Conservation (phyloP, 1,140 invertebrate species). For the Drosophila insularis region DNA sequence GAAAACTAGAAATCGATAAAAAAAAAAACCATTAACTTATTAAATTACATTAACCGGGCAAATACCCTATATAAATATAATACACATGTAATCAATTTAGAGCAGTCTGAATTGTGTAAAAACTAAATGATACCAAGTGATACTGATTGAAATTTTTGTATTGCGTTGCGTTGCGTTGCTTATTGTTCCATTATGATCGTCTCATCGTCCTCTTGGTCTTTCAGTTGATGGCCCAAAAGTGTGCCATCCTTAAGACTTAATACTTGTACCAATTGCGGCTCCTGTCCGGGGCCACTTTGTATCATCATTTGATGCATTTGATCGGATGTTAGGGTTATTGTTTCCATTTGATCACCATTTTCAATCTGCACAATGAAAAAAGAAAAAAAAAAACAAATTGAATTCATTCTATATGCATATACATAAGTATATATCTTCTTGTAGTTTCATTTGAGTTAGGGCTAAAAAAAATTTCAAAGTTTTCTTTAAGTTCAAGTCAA, state of each 20-base stretch:
- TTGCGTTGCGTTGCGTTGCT: background rate
- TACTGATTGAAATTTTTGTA: background rate
- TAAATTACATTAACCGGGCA: background rate
- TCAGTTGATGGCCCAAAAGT: slow-evolving; percentile 85
- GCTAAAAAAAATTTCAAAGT: too few relatives aligned
- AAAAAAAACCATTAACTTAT: background rate
- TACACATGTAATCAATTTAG: background rate
- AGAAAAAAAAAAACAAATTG: background rate
- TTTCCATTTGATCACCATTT: slow-evolving; percentile 87
- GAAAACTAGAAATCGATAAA: background rate
- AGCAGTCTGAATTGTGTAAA: background rate
- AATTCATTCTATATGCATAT: background rate
- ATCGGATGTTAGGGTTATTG: slow-evolving; percentile 86
- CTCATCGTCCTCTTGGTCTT: slow-evolving; percentile 82
- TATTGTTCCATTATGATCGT: slow-evolving; percentile 82
- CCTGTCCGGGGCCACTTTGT: slow-evolving; percentile 86
- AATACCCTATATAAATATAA: background rate
- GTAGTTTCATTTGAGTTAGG: too few relatives aligned
- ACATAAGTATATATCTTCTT: too few relatives aligned
- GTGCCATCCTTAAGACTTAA: slow-evolving; percentile 92
- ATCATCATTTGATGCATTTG: slow-evolving; percentile 90
- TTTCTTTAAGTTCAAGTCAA: too few relatives aligned
- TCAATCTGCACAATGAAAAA: background rate
- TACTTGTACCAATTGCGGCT: slow-evolving; percentile 91
- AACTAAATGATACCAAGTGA: background rate